A percentile compares a stretch with the other conserved stretches of the same genome.
Evolutionary conservation across 2,797 vertebrate genomes (phyloP).

Genomic region (Alca torda): DNA sequence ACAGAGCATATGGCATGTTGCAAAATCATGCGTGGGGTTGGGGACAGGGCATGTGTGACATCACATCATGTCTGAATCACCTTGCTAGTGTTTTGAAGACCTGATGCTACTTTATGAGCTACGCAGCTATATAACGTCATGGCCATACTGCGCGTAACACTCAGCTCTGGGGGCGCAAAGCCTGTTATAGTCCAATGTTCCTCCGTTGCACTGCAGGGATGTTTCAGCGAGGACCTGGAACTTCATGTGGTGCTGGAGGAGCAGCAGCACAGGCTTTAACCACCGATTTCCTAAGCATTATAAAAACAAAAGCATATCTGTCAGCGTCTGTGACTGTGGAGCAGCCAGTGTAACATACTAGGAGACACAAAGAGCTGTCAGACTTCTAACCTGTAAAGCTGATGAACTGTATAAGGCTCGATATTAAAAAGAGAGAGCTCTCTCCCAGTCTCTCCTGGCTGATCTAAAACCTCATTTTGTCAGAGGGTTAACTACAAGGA

Average conservation of each 20-base stretch:
- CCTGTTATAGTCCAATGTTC: background rate
- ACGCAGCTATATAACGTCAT: background rate
- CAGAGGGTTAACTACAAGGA: conserved; percentile 47
- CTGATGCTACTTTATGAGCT: background rate
- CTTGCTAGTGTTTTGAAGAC: background rate
- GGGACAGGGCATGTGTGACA: background rate
- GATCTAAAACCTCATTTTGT: conserved; percentile 55
- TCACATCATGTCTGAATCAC: background rate
- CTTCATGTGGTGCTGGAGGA: background rate
- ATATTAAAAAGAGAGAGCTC: conserved; percentile 33
- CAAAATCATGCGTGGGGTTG: background rate
- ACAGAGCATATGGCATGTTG: background rate
- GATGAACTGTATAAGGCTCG: background rate
- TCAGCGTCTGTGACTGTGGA: background rate
- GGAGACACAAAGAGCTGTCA: conserved; percentile 47
- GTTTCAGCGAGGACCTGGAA: background rate
- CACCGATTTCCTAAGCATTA: background rate
- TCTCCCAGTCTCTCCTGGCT: background rate
- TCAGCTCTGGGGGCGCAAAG: background rate
- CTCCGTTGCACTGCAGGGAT: background rate
- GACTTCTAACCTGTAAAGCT: conserved; percentile 47
- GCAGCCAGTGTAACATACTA: conserved; percentile 9
- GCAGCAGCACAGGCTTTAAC: conserved; percentile 3
- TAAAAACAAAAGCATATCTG: conserved; percentile 9
- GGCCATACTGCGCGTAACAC: background rate